Conservation (phyloP, 2,888 invertebrate species). For the Strigamia maritima region DNA sequence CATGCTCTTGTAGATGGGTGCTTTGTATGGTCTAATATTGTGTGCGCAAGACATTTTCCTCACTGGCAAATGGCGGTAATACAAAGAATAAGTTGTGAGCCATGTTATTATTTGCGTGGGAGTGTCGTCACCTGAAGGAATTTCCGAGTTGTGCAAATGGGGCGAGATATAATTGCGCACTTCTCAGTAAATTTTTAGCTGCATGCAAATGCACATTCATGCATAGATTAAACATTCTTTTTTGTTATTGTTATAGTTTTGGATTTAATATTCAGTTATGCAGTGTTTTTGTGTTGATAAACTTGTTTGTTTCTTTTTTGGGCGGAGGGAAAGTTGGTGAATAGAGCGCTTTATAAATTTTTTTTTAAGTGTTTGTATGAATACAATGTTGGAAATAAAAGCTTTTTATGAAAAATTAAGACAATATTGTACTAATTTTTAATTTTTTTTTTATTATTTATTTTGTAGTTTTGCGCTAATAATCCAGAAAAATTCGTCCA, state of each 20-base stretch:
- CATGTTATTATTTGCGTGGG: conserved; percentile 21
- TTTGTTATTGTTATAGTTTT: not conserved
- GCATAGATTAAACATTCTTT: not conserved
- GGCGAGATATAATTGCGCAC: conserved; percentile 13
- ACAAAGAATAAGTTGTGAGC: conserved; percentile 25
- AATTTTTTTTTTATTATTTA: conserved; percentile 38
- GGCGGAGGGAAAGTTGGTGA: too few relatives aligned
- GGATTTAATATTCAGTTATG: not conserved
- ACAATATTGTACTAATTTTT: not conserved
- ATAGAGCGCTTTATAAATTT: too few relatives aligned
- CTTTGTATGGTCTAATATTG: conserved; percentile 25
- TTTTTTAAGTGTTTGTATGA: not conserved
- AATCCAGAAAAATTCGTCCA: conserved; percentile 80
- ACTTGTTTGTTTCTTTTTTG: too few relatives aligned
- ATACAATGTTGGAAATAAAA: too few relatives aligned
- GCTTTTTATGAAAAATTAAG: not conserved
- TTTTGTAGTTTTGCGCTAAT: conserved; percentile 92
- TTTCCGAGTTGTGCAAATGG: conserved; percentile 22
- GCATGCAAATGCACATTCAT: not conserved
- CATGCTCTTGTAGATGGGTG: conserved; percentile 11
- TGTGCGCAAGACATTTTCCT: conserved; percentile 17
- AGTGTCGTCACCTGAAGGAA: conserved; percentile 26
- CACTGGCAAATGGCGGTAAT: conserved; percentile 19
- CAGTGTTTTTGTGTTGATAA: not conserved
- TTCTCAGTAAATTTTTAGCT: not conserved